Evolutionary conservation across 2,888 invertebrate species (phyloP), one percentile per base, ranked within the genome.

Genomic region (Patella ulyssiponensis): DNA sequence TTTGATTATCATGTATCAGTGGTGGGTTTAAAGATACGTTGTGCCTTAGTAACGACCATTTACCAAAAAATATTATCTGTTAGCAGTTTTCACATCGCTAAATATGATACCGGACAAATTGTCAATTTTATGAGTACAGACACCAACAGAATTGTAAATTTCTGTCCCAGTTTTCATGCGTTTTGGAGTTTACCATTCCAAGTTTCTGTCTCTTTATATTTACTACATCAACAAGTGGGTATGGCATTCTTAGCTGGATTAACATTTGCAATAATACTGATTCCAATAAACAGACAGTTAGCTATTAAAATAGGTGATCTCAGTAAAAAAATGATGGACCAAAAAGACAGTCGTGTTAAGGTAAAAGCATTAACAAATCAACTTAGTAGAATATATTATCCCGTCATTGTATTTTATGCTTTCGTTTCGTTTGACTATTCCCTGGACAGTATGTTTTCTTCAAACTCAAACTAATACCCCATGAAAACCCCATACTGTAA

Each of bases 121-220:
- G 94, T 98, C 1, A 99, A 99, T 92, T 96, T 97, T 86, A 97
- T 99, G 96, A 98, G 98, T 53, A 97, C 97, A 0, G 99, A 99
- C 91, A 96, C 96, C 0, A 98, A 98, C 91, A 94, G 98, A 84
- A 96, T 99, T 84, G 96, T 98, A 0, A 98, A 98, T 92, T 96
- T 98, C 33, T 98, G 97, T 92, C 95, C 97, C 3, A 98, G 97
- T 92, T 98, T 99, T 91, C 99, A 99, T 92, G 95, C 96, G 7
- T 93, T 98, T 84, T 99, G 99, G 98, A 98, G 98, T 92, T 95
- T 98, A 89, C 98, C 98, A 9, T 93, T 98, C 88, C 93, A 94
- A 88, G 88, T 91, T n/a, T 88, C 80, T 11, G 87, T 91, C 7
- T 83, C 87, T 11, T 88, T 33, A 73, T 74, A 75, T 79, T 77